A percentile compares a stretch with the other conserved stretches of the same genome.
Evolutionary conservation across 2,113 vertebrate genomes (phyloP).

Genomic region (Todiramphus saurophagus): DNA sequence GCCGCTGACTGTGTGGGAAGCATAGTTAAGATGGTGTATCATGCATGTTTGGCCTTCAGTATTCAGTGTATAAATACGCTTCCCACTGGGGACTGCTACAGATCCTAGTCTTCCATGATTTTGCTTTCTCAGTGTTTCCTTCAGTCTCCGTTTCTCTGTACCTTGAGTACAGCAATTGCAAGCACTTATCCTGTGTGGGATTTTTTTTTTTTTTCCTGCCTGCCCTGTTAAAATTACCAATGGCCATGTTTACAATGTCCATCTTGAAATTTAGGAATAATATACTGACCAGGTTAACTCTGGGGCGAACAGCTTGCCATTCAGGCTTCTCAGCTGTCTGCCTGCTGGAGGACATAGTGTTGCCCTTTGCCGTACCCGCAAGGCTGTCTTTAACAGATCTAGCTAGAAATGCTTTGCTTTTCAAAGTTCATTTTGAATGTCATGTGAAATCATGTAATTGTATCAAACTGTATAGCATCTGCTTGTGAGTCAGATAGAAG

Average conservation of each 20-base stretch:
- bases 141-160: neutral
- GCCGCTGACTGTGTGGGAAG: neutral
- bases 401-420: neutral
- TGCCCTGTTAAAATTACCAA: neutral
- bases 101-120: fast-evolving
- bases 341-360: neutral
- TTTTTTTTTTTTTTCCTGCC: neutral
- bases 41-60: neutral
- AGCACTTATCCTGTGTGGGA: fast-evolving
- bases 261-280: neutral
- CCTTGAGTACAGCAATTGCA: neutral
- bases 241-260: neutral
- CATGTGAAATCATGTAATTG: slow-evolving; percentile 34
- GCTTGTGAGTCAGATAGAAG: slow-evolving; percentile 39
- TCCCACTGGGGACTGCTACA: neutral
- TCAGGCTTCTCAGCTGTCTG: neutral
- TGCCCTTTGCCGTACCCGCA: fast-evolving
- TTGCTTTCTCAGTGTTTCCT: neutral
- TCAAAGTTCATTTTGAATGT: slow-evolving; percentile 33
- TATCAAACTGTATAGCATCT: slow-evolving; percentile 48
- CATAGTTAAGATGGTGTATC: neutral
- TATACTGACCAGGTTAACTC: neutral
- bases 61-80: neutral
- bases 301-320: neutral
- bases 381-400: neutral